These are phyloP conservation scores for Syrphus vitripennis DNA, from an alignment of 2,888 invertebrate genomes.

Conservation along the genomic window DNA sequence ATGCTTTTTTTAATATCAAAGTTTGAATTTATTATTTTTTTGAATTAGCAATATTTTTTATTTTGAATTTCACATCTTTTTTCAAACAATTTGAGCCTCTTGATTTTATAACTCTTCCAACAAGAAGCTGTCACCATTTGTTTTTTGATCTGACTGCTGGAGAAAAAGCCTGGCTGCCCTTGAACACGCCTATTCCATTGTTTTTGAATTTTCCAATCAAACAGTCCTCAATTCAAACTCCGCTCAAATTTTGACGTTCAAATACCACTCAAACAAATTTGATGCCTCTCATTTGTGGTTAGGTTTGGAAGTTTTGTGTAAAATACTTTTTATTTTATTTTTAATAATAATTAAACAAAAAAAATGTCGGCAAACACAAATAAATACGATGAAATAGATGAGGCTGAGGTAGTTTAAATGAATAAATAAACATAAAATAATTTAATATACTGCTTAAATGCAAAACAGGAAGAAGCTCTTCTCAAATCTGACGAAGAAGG, in stretches of 20 bases:
- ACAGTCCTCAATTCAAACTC: background rate
- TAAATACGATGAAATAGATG: constrained; percentile 74
- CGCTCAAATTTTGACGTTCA: constrained; percentile 47
- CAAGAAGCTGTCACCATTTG: too few relatives aligned
- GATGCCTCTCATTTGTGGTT: constrained; percentile 61
- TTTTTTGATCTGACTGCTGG: too few relatives aligned
- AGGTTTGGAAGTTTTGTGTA: constrained; percentile 38
- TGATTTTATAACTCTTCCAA: too few relatives aligned
- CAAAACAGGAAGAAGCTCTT: constrained; percentile 75
- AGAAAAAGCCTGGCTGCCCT: too few relatives aligned
- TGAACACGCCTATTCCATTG: too few relatives aligned
- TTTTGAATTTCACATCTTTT: too few relatives aligned
- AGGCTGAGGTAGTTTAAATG: constrained; percentile 73
- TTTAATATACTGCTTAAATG: background rate
- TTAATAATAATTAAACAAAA: background rate
- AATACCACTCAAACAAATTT: constrained; percentile 37
- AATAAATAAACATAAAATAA: background rate
- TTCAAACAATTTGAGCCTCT: too few relatives aligned
- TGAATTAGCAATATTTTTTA: too few relatives aligned
- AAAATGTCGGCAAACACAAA: constrained; percentile 60
- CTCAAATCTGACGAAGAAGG: constrained; percentile 75
- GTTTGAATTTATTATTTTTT: too few relatives aligned
- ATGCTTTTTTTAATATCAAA: too few relatives aligned
- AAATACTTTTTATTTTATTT: constrained; percentile 30
- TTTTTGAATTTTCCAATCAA: constrained; percentile 6